phyloP scores from a whole-genome alignment of 2,113 vertebrate species.

The Sceloporus undulatus region DNA sequence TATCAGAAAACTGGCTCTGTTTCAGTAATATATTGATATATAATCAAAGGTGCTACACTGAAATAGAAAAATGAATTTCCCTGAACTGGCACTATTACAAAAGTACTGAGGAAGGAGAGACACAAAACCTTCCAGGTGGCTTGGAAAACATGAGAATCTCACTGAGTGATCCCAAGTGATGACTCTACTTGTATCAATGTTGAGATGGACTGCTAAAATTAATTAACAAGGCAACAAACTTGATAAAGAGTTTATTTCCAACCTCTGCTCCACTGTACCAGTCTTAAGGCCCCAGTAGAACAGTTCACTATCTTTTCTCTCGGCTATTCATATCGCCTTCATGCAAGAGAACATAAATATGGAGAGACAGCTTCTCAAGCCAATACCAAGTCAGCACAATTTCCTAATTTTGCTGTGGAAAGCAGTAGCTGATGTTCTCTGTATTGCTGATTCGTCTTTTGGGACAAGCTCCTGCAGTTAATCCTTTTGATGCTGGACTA shows the following conservation, averaged over 20 bases:
- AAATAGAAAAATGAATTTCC: not conserved
- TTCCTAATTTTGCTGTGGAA: constrained; percentile 44
- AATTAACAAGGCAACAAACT: constrained; percentile 7
- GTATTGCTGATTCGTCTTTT: constrained; percentile 17
- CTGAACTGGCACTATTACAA: not conserved
- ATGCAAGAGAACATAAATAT: constrained; percentile 19
- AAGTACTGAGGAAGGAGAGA: not conserved
- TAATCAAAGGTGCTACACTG: constrained; percentile 20
- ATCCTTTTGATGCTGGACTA: constrained; percentile 17
- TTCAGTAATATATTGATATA: not conserved
- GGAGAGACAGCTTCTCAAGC: constrained; percentile 16
- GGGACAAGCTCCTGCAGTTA: constrained; percentile 14
- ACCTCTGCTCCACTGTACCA: not conserved
- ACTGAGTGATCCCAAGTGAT: not conserved
- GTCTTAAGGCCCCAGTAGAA: constrained; percentile 22
- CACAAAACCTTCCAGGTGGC: not conserved
- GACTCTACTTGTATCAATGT: not conserved
- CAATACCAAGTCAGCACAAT: constrained; percentile 26
- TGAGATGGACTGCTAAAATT: constrained; percentile 17
- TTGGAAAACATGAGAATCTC: constrained; percentile 4
- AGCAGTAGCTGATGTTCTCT: constrained; percentile 29
- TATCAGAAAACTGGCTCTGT: not conserved
- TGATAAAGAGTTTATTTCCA: not conserved
- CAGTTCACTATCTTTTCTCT: constrained; percentile 4
- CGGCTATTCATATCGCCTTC: not conserved